Evolutionary conservation across 2,113 vertebrate species (phyloP).

Genomic region (Anolis sagrei): DNA sequence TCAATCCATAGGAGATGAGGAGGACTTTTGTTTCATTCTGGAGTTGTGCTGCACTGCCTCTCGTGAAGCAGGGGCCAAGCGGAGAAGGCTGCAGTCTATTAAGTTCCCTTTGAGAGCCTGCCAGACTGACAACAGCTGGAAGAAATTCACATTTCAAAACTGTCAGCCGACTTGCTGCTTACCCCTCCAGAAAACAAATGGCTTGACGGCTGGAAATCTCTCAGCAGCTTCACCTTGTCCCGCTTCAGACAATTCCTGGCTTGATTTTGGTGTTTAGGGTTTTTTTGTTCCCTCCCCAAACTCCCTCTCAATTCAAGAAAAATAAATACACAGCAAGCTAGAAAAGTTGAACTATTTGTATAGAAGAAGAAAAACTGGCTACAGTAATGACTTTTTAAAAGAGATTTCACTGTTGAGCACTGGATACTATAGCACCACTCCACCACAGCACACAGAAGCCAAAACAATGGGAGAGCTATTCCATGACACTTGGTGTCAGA

Average conservation of each 20-base stretch:
- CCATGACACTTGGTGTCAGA: too few species aligned
- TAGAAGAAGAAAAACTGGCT: background rate
- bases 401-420: too few species aligned
- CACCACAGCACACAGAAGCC: too few species aligned
- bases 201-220: conserved; percentile 19
- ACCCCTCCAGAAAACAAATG: conserved; percentile 47
- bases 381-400: background rate
- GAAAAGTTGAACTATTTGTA: background rate
- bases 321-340: background rate
- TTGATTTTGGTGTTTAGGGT: background rate
- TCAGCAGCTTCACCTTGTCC: conserved; percentile 58
- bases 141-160: conserved; percentile 67
- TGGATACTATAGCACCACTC: too few species aligned
- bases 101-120: conserved; percentile 74
- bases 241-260: background rate
- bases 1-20: conserved; percentile 45
- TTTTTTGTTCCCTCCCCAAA: background rate
- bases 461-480: too few species aligned
- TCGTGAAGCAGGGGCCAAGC: conserved; percentile 32
- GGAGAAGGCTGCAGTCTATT: conserved; percentile 70
- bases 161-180: conserved; percentile 44
- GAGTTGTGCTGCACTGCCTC: conserved; percentile 48
- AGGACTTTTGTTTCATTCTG: conserved; percentile 60
- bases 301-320: background rate
- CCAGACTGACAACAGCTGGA: conserved; percentile 75